These are phyloP conservation scores for Saccopteryx bilineata DNA, from an alignment of 2,113 vertebrate species.

Conservation along the genomic window DNA sequence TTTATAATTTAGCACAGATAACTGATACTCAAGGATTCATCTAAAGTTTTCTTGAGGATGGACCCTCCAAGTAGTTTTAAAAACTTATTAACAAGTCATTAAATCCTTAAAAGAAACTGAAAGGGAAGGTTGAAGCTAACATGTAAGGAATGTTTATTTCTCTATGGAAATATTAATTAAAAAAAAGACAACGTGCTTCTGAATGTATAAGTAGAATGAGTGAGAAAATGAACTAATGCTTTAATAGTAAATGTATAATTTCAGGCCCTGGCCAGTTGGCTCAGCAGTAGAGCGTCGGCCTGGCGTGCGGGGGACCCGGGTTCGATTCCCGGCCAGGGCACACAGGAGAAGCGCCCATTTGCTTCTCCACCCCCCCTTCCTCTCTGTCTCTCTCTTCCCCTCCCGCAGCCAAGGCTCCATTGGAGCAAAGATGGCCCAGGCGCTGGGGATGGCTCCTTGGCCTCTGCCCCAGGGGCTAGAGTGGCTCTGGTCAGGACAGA, in stretches of 20 bases:
- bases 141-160: constrained; percentile 11
- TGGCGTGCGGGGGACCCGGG: too few relatives aligned
- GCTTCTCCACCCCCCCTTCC: too few relatives aligned
- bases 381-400: too few relatives aligned
- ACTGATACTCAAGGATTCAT: neutral
- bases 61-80: neutral
- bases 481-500: too few relatives aligned
- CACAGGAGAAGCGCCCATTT: too few relatives aligned
- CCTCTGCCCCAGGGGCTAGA: too few relatives aligned
- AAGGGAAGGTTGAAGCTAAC: neutral
- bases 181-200: neutral
- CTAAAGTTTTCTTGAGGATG: neutral
- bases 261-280: too few relatives aligned
- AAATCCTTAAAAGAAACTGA: constrained; percentile 14
- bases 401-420: too few relatives aligned
- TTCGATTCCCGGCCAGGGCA: too few relatives aligned
- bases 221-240: neutral
- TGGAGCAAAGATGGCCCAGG: too few relatives aligned
- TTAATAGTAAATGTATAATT: constrained; percentile 25
- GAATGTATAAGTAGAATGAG: neutral
- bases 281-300: too few relatives aligned
- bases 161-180: constrained; percentile 11
- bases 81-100: neutral
- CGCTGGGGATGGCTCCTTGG: too few relatives aligned
- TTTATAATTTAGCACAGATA: constrained; percentile 27